phyloP scores from a whole-genome alignment of 2,113 vertebrate genomes.

The Phasianus colchicus region DNA sequence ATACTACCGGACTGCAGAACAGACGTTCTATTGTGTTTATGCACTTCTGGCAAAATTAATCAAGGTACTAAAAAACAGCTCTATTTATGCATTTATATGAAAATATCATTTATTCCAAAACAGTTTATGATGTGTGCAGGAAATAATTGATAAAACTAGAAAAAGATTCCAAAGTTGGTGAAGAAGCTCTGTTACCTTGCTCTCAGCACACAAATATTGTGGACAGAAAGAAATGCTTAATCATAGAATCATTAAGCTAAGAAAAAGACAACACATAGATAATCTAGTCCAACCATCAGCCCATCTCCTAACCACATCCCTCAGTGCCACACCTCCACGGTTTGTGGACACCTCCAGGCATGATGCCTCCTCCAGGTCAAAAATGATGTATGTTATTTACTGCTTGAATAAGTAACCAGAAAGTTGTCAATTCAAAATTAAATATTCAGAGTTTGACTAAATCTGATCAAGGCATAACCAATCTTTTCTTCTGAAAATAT shows the following conservation, averaged over 20 bases:
- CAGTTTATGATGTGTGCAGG: not conserved
- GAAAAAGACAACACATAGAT: no score
- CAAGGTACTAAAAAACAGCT: not conserved
- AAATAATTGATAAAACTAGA: not conserved
- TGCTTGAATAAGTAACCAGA: not conserved
- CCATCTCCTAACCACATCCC: no score
- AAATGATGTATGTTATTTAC: fast-evolving
- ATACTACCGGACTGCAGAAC: not conserved
- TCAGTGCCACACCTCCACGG: no score
- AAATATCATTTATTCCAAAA: not conserved
- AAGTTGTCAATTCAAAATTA: not conserved
- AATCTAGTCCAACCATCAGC: no score
- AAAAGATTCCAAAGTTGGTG: not conserved
- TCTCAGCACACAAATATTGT: not conserved
- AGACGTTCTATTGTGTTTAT: not conserved
- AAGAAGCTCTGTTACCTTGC: not conserved
- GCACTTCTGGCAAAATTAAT: not conserved
- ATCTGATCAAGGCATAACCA: not conserved
- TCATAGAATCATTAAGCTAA: no score
- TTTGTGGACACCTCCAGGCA: no score
- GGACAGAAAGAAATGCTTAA: not conserved
- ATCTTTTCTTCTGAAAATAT: not conserved
- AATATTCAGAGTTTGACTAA: not conserved
- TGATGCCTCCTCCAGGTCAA: no score
- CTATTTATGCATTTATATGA: not conserved